These are phyloP conservation scores for Tyria jacobaeae DNA, from an alignment of 2,888 invertebrate species.

Conservation along the genomic window DNA sequence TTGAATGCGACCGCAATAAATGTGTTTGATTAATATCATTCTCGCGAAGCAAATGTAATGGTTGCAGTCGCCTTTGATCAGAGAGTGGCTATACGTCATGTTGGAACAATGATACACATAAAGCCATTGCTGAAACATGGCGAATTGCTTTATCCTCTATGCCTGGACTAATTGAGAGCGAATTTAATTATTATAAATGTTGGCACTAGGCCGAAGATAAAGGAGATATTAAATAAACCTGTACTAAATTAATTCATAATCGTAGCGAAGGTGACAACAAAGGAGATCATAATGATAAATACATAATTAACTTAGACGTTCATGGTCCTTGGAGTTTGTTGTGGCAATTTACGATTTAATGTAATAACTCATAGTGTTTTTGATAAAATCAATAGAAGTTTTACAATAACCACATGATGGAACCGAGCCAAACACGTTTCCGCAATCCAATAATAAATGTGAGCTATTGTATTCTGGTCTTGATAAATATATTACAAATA, in stretches of 20 bases:
- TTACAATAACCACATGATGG: slow-evolving; percentile 56
- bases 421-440: slow-evolving; percentile 59
- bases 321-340: slow-evolving; percentile 1
- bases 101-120: slow-evolving; percentile 63
- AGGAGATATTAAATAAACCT: slow-evolving; percentile 33
- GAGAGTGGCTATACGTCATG: slow-evolving; percentile 72
- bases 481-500: slow-evolving; percentile 34
- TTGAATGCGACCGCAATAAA: slow-evolving; percentile 79
- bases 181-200: slow-evolving; percentile 39
- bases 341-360: slow-evolving; percentile 11
- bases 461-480: slow-evolving; percentile 57
- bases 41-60: slow-evolving; percentile 79
- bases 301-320: slow-evolving; percentile 1
- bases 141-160: slow-evolving; percentile 64
- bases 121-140: slow-evolving; percentile 59
- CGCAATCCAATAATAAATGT: slow-evolving; percentile 61
- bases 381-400: slow-evolving; percentile 52
- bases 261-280: slow-evolving; percentile 33
- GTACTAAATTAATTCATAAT: slow-evolving; percentile 45
- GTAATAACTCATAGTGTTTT: slow-evolving; percentile 46
- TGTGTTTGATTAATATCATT: slow-evolving; percentile 83
- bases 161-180: slow-evolving; percentile 46
- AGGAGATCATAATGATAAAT: slow-evolving; percentile 35
- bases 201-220: slow-evolving; percentile 47
- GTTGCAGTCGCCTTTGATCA: slow-evolving; percentile 73